Evolutionary conservation across 2,888 invertebrate species (phyloP).

Genomic region (Syrista parreyssii): DNA sequence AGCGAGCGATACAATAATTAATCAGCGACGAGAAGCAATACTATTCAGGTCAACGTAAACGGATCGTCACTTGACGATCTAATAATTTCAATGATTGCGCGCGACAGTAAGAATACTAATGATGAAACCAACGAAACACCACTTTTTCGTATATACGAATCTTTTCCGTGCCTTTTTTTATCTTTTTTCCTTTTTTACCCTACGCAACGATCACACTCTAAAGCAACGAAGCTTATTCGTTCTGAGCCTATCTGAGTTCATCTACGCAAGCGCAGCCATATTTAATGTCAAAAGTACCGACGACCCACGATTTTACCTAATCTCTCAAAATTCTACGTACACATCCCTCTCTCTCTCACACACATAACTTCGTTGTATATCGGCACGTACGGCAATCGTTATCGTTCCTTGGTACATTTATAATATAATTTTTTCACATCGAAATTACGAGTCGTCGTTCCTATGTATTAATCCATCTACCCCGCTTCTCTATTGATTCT

Average conservation of each 20-base stretch:
- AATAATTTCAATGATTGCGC: too few species aligned
- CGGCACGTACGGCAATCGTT: not conserved
- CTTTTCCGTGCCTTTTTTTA: too few species aligned
- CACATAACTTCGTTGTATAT: not conserved
- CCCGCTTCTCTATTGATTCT: too few species aligned
- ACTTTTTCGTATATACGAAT: not conserved
- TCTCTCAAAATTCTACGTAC: not conserved
- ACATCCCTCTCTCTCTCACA: not conserved
- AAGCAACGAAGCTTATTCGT: conserved; percentile 17
- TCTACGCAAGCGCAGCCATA: conserved; percentile 15
- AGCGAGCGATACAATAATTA: too few species aligned
- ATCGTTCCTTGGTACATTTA: not conserved
- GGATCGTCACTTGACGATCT: too few species aligned
- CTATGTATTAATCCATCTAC: not conserved
- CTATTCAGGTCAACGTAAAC: too few species aligned
- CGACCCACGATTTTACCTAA: conserved; percentile 13
- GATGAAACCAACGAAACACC: not conserved
- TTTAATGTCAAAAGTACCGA: conserved; percentile 14
- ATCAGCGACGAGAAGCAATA: too few species aligned
- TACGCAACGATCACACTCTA: conserved; percentile 20
- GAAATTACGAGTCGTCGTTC: not conserved
- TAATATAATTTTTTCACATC: not conserved
- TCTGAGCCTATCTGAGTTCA: conserved; percentile 11
- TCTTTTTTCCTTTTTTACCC: not conserved
- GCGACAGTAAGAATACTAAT: too few species aligned